Evolutionary conservation across 2,888 invertebrate genomes (phyloP).

Genomic region (Steinernema carpocapsae): DNA sequence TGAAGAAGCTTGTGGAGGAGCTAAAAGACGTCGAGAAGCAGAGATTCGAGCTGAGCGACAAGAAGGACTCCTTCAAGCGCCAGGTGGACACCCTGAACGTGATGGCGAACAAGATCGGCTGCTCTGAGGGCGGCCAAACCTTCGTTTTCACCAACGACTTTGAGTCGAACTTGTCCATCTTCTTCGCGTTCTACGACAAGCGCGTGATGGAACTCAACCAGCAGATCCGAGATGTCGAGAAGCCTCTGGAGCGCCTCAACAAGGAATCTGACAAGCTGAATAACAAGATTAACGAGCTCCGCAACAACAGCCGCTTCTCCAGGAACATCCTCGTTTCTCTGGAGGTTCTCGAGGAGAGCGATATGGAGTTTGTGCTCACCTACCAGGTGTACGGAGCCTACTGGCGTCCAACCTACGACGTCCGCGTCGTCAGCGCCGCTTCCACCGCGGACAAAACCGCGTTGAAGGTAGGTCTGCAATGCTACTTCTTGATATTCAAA

Average conservation of each 20-base stretch:
- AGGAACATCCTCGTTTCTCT: background rate
- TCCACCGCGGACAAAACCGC: conserved; percentile 41
- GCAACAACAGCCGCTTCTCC: background rate
- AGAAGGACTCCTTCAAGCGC: conserved; percentile 41
- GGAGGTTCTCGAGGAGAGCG: conserved; percentile 24
- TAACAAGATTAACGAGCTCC: conserved; percentile 1
- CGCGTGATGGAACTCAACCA: conserved; percentile 44
- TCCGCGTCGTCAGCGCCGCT: conserved; percentile 52
- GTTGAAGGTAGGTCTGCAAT: conserved; percentile 39
- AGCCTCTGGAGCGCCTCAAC: conserved; percentile 41
- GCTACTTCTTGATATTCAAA: background rate
- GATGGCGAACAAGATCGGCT: conserved; percentile 49
- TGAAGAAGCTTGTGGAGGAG: conserved; percentile 36
- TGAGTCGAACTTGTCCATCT: background rate
- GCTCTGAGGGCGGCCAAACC: background rate
- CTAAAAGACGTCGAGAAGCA: conserved; percentile 43
- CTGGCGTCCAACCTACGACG: conserved; percentile 64
- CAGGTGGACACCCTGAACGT: conserved; percentile 59
- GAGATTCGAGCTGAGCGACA: conserved; percentile 35
- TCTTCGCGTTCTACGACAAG: conserved; percentile 42
- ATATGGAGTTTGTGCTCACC: conserved; percentile 39
- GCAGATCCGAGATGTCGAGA: conserved; percentile 51
- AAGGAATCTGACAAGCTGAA: conserved; percentile 41
- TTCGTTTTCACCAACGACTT: background rate
- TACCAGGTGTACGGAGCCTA: conserved; percentile 57